Base-by-base conservation (phyloP, 2,888 invertebrate genomes). In the Portevinia maculata region DNA sequence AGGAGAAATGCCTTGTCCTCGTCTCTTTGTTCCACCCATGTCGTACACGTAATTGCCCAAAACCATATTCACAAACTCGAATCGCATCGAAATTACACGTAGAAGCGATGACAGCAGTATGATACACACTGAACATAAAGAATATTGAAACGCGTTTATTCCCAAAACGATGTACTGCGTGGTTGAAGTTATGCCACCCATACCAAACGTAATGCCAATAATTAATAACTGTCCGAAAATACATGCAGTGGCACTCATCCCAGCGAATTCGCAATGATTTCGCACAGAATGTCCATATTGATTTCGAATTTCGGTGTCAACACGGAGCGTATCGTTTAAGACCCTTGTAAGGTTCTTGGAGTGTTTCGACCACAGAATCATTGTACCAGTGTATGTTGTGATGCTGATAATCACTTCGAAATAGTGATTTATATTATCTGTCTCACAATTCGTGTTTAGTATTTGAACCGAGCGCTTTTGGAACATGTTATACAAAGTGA, bases 391-490 rank as follows among this genome's bases (percentile, higher is more conserved):
- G 52, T 89, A 89, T 30, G 89, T 88, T 3, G 87, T 64, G 11
- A 88, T 87, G 60, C 87, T 88, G 11, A 89, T 86, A 9, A 89
- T 34, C 6, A 88, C 83, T 28, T 90, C 89, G 39, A 89, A 88
- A 87, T 89, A 89, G 71, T 89, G 87, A 81, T 88, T 90, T 1
- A 89, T 86, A 70, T 87, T 88, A 30, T 89, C 89, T 5, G 88
- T 88, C 30, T 89, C 88, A 3, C 87, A 79, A 17, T 86, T 84
- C 0, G 87, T 87, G 57, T 85, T 85, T 21, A 88, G 88, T 0
- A 87, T 44, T 52, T 88, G 86, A 0, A 84, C 79, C 9, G 86
- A 85, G 19, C 84, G 86, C 1, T 86, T 85, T 8, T 86, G 85
- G 32, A 88, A 85, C 9, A 89, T 79, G 34, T 85, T 87, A 62